Evolutionary conservation across 1,140 invertebrate species (phyloP).

Genomic region (Apis florea): DNA sequence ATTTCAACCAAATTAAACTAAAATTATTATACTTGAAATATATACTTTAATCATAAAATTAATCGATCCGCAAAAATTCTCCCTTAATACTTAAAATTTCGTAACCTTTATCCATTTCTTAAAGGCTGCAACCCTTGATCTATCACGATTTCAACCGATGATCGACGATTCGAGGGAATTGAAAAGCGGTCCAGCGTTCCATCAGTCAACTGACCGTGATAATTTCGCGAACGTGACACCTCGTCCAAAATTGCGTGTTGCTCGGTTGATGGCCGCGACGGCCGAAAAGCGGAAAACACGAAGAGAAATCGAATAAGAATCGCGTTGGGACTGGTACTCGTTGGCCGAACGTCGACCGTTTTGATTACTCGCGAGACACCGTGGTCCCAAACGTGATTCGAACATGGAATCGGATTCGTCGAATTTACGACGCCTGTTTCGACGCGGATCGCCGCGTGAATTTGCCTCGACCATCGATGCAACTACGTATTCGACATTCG

Average conservation of each 20-base stretch:
- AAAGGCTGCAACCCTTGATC: not conserved
- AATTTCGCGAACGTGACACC: slow-evolving; percentile 22
- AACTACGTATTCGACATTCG: not conserved
- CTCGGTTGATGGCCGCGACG: slow-evolving; percentile 32
- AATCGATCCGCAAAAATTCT: not conserved
- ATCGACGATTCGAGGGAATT: not conserved
- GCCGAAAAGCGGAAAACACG: slow-evolving; percentile 15
- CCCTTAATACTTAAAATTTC: no score
- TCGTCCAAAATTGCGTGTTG: slow-evolving; percentile 32
- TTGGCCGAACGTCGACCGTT: slow-evolving; percentile 25
- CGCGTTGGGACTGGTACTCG: slow-evolving; percentile 6
- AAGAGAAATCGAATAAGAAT: slow-evolving; percentile 45
- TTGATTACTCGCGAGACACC: slow-evolving; percentile 57
- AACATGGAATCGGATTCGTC: slow-evolving; percentile 46
- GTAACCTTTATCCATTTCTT: not conserved
- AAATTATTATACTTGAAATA: no score
- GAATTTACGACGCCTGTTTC: slow-evolving; percentile 37
- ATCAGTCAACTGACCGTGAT: not conserved
- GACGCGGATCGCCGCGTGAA: not conserved
- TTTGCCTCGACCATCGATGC: not conserved
- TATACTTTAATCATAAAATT: no score
- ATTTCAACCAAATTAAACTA: no score
- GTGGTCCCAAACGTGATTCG: slow-evolving; percentile 54
- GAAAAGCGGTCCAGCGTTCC: not conserved
- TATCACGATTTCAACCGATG: not conserved